These are phyloP conservation scores for Mactromeris polynyma DNA, from an alignment of 2,888 invertebrate genomes.

Conservation along the genomic window DNA sequence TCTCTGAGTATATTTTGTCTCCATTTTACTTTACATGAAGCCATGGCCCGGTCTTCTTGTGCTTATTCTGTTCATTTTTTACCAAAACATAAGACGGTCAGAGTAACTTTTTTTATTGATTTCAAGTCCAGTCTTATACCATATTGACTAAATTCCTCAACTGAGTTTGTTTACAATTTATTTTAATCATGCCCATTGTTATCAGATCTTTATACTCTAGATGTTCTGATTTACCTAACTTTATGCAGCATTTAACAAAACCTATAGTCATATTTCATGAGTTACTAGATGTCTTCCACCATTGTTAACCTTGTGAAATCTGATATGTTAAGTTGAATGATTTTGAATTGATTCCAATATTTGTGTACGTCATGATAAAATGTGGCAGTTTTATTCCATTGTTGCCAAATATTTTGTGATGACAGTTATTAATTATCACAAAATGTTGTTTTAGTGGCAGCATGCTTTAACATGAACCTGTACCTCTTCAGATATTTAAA, in stretches of 20 bases:
- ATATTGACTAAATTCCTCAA: conserved; percentile 1
- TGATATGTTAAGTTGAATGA: conserved; percentile 27
- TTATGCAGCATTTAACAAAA: conserved; percentile 42
- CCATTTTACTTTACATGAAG: too few relatives aligned
- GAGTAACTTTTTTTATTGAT: neutral
- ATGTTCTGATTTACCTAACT: conserved; percentile 16
- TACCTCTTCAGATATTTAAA: neutral
- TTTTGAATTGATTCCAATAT: conserved; percentile 34
- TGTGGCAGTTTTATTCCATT: neutral
- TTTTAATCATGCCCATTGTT: conserved; percentile 1
- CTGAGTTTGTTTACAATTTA: neutral
- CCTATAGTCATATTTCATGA: conserved; percentile 31
- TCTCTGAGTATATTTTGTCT: too few relatives aligned
- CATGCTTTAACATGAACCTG: neutral
- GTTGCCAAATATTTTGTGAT: neutral
- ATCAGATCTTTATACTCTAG: neutral
- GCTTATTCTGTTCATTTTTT: too few relatives aligned
- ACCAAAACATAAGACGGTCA: neutral
- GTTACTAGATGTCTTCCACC: conserved; percentile 17
- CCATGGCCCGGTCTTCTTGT: too few relatives aligned
- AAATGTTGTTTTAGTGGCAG: neutral
- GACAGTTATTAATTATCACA: conserved; percentile 32
- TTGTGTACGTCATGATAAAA: conserved; percentile 19
- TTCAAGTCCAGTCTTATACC: conserved; percentile 3
- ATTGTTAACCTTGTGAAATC: conserved; percentile 45